Evolutionary conservation across 2,113 vertebrate genomes (phyloP).

Genomic region (Echinops telfairi): DNA sequence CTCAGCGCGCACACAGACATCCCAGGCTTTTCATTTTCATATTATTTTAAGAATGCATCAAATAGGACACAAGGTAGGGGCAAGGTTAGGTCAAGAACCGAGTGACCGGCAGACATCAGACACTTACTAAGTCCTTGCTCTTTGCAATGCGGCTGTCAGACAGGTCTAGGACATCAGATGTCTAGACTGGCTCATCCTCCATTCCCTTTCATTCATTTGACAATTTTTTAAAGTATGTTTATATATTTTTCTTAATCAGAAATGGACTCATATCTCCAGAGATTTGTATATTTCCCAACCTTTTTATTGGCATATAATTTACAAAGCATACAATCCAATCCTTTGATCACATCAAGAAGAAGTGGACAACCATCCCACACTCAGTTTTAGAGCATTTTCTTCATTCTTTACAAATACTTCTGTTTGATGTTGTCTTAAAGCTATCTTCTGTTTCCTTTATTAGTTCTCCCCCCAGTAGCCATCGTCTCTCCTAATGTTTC

Average conservation of each 20-base stretch:
- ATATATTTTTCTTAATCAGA: too few species aligned
- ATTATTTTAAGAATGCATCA: not conserved
- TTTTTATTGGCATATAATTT: too few species aligned
- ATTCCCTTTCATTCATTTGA: not conserved
- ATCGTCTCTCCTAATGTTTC: not conserved
- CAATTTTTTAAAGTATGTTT: too few species aligned
- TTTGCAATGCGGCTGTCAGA: not conserved
- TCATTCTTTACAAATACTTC: not conserved
- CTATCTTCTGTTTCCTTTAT: conserved; percentile 2
- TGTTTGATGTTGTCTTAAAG: not conserved
- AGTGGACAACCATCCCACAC: too few species aligned
- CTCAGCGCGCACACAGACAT: not conserved
- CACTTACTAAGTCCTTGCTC: not conserved
- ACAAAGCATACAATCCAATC: too few species aligned
- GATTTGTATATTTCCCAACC: too few species aligned
- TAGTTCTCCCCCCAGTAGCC: not conserved
- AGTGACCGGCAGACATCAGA: not conserved
- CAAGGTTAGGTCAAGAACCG: not conserved
- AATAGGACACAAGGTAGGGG: not conserved
- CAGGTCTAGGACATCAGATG: not conserved
- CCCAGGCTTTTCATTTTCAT: not conserved
- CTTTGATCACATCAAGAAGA: too few species aligned
- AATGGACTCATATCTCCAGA: too few species aligned
- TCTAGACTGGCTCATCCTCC: not conserved
- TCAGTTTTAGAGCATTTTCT: too few species aligned